These are phyloP conservation scores for Drosophila antonietae DNA, from an alignment of 2,888 invertebrate species.

Conservation along the genomic window DNA sequence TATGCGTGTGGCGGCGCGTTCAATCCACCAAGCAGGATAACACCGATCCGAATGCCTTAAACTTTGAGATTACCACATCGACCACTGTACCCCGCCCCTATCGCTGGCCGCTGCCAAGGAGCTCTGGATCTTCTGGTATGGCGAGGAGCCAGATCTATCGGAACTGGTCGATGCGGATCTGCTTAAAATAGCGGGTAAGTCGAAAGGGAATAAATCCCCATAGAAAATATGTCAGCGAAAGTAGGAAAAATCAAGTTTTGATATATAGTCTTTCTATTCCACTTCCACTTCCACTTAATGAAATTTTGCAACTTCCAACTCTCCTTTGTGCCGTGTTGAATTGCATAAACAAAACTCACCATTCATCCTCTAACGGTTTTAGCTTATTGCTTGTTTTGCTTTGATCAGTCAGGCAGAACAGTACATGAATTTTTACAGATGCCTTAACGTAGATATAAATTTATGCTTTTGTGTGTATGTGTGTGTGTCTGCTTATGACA, in stretches of 20 bases:
- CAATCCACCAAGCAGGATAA: constrained; percentile 87
- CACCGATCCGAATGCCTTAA: constrained; percentile 85
- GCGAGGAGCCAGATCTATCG: constrained; percentile 96
- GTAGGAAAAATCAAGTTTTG: not conserved
- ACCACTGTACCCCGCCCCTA: constrained; percentile 89
- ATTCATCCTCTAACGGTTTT: not conserved
- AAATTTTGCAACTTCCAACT: constrained; percentile 1
- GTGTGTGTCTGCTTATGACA: not conserved
- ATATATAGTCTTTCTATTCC: not conserved
- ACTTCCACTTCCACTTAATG: not conserved
- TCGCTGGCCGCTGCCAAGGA: constrained; percentile 96
- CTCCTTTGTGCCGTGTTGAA: not conserved
- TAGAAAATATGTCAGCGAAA: not conserved
- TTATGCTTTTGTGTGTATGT: not conserved
- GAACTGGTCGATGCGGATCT: constrained; percentile 94
- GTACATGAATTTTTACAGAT: constrained; percentile 6
- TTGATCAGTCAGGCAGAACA: not conserved
- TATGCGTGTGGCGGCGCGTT: constrained; percentile 99
- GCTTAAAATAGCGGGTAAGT: constrained; percentile 93
- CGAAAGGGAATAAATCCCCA: not conserved
- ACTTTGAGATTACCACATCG: constrained; percentile 84
- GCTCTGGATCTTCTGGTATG: constrained; percentile 99
- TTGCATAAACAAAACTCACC: not conserved
- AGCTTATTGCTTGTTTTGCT: not conserved
- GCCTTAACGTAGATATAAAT: not conserved